Percentiles rank a stretch among this genome's conserved stretches.
phyloP scores from a whole-genome alignment of 2,797 vertebrate species.

The Hyperoplus lanceolatus region DNA sequence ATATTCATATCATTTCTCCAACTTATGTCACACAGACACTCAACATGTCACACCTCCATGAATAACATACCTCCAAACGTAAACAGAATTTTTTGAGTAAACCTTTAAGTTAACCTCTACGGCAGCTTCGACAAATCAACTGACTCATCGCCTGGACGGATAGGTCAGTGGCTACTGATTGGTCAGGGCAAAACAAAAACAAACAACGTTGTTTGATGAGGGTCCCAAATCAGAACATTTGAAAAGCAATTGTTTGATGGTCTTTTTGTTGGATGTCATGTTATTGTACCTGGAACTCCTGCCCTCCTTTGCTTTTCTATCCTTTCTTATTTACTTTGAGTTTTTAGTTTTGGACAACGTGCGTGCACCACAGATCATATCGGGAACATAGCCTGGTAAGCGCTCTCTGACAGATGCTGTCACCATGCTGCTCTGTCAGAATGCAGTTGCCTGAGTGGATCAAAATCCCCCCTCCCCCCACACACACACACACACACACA shows the following conservation, averaged over 20 bases:
- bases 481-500: too few species aligned
- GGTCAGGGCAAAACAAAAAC: not conserved
- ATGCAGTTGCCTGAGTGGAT: constrained; percentile 75
- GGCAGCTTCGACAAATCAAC: not conserved
- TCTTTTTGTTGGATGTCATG: not conserved
- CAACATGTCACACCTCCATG: not conserved
- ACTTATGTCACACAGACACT: constrained; percentile 3
- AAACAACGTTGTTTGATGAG: too few species aligned
- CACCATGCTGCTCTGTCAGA: constrained; percentile 77
- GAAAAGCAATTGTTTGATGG: not conserved
- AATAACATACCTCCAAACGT: too few species aligned
- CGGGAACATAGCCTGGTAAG: constrained; percentile 53
- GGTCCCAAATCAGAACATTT: not conserved
- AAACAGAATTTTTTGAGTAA: too few species aligned
- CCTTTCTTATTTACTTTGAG: constrained; percentile 44
- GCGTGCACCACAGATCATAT: constrained; percentile 68
- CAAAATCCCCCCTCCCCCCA: constrained; percentile 77
- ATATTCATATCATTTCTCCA: constrained; percentile 55
- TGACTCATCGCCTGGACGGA: not conserved
- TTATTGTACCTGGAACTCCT: not conserved
- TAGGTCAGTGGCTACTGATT: not conserved
- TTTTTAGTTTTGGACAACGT: constrained; percentile 44
- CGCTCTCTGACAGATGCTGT: constrained; percentile 81
- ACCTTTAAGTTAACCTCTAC: not conserved
- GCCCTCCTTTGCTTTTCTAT: not conserved